These are phyloP conservation scores for Dione vanillae DNA, from an alignment of 2,888 invertebrate species.

Conservation along the genomic window DNA sequence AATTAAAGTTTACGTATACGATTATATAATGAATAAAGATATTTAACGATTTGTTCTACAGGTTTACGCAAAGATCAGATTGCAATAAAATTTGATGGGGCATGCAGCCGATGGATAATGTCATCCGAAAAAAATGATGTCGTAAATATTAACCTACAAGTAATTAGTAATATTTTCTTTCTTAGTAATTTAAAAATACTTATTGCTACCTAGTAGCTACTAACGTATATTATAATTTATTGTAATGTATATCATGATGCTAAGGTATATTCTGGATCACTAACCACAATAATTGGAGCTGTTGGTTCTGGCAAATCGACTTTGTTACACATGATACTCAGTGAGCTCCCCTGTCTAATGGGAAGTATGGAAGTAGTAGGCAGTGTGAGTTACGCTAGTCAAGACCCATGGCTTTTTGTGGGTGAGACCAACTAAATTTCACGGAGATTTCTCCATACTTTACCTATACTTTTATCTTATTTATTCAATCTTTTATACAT, in stretches of 20 bases:
- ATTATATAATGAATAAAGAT: neutral
- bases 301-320: conserved; percentile 86
- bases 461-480: neutral
- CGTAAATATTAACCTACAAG: conserved; percentile 70
- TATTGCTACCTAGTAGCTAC: neutral
- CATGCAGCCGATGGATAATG: conserved; percentile 79
- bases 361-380: conserved; percentile 87
- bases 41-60: neutral
- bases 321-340: conserved; percentile 87
- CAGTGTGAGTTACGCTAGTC: conserved; percentile 89
- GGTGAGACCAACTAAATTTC: conserved; percentile 60
- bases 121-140: conserved; percentile 74
- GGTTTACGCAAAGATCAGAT: conserved; percentile 52
- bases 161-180: too few relatives aligned
- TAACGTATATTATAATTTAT: neutral
- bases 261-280: conserved; percentile 65
- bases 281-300: conserved; percentile 86
- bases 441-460: neutral
- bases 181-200: conserved; percentile 33
- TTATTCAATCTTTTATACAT: too few relatives aligned
- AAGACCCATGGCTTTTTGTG: conserved; percentile 92
- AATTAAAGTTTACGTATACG: neutral
- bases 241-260: conserved; percentile 12
- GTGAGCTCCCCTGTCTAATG: conserved; percentile 87
- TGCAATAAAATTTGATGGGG: conserved; percentile 70